These are phyloP conservation scores for Stegostoma tigrinum DNA, from an alignment of 2,113 vertebrate genomes.

Conservation along the genomic window DNA sequence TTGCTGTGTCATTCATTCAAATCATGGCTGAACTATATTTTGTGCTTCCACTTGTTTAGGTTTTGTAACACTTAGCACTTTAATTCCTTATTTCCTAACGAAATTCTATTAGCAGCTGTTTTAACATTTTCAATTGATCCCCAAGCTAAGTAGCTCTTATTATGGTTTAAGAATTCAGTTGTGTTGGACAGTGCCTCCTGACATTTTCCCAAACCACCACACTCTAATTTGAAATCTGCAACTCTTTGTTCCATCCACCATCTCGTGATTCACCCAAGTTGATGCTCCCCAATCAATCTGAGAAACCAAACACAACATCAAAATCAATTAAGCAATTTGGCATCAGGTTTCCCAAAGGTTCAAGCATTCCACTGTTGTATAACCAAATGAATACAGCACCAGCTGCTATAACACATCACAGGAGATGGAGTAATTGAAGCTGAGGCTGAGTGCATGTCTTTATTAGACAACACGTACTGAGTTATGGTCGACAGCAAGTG, in stretches of 20 bases:
- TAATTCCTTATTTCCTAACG: background rate
- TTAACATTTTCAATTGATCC: background rate
- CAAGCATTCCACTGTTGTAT: background rate
- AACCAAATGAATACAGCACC: background rate
- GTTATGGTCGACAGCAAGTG: background rate
- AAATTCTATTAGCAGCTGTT: background rate
- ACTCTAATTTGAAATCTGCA: background rate
- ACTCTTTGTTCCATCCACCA: background rate
- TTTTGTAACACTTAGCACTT: background rate
- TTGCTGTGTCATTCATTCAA: background rate
- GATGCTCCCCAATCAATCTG: background rate
- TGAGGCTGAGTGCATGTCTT: conserved; percentile 10
- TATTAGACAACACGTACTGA: background rate
- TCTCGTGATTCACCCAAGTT: background rate
- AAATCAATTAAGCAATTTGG: conserved; percentile 27
- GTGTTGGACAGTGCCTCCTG: background rate
- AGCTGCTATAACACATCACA: conserved; percentile 21
- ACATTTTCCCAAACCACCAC: background rate
- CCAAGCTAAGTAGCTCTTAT: background rate
- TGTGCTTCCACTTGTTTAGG: background rate
- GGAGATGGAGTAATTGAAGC: background rate
- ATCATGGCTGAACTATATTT: background rate
- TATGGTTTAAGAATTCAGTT: background rate
- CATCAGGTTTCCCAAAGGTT: background rate
- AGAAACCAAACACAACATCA: background rate